phyloP scores from a whole-genome alignment of 2,113 vertebrate species.

The Pterocles orientalis region DNA sequence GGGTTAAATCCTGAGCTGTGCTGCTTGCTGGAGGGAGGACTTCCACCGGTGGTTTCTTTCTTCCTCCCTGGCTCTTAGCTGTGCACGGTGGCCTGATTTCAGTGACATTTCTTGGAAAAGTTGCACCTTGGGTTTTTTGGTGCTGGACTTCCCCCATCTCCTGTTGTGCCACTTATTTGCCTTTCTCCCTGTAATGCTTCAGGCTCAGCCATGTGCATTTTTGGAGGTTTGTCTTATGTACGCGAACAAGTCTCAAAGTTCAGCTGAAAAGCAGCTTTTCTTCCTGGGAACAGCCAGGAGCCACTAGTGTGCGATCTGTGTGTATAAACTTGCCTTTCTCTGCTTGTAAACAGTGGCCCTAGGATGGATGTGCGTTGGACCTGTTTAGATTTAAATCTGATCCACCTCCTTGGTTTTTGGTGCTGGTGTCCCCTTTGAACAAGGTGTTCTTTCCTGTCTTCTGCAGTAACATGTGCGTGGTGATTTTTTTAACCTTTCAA shows the following conservation, averaged over 20 bases:
- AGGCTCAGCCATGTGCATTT: not conserved
- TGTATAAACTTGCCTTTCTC: constrained; percentile 64
- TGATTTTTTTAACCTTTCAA: not conserved
- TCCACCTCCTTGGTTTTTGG: not conserved
- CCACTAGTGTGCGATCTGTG: constrained; percentile 4
- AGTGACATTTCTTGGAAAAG: not conserved
- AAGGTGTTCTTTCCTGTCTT: not conserved
- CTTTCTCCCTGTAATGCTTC: not conserved
- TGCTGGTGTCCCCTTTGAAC: not conserved
- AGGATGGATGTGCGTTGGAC: constrained; percentile 53
- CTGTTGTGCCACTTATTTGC: constrained; percentile 26
- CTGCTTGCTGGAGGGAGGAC: not conserved
- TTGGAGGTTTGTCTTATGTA: constrained; percentile 33
- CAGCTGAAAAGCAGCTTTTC: constrained; percentile 57
- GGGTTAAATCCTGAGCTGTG: not conserved
- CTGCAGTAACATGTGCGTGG: not conserved
- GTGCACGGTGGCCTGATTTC: not conserved
- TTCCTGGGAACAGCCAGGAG: constrained; percentile 30
- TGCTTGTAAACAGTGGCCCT: constrained; percentile 52
- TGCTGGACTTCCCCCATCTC: not conserved
- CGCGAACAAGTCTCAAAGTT: constrained; percentile 29
- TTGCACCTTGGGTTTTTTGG: not conserved
- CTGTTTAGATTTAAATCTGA: constrained; percentile 58
- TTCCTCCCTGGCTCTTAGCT: not conserved
- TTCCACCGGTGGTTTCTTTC: not conserved